A percentile compares a stretch with the other conserved stretches of the same genome.
phyloP scores from a whole-genome alignment of 2,113 vertebrate species.

The Sclerurus mexicanus region DNA sequence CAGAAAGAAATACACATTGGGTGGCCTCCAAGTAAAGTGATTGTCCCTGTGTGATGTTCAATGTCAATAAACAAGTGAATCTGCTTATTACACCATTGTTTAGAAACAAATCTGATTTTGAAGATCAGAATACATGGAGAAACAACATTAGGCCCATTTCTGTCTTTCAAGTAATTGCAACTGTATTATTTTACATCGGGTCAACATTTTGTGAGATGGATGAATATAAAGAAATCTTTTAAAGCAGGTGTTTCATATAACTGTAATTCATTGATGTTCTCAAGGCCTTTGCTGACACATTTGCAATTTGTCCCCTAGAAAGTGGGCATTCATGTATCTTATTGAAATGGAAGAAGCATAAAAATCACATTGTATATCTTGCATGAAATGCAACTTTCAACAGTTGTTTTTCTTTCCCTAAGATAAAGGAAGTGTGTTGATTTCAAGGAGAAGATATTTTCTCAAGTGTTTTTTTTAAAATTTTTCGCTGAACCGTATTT shows the following conservation, averaged over 20 bases:
- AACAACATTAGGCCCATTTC: neutral
- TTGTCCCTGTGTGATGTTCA: slow-evolving; percentile 8
- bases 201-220: neutral
- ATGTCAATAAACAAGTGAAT: slow-evolving; percentile 5
- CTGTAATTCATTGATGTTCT: neutral
- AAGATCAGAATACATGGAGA: neutral
- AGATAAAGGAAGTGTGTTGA: neutral
- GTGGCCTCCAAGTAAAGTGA: neutral
- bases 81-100: slow-evolving; percentile 3
- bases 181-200: neutral
- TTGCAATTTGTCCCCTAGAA: neutral
- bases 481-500: neutral
- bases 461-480: neutral
- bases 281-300: neutral
- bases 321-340: neutral
- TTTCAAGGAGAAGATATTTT: neutral
- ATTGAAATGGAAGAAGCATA: neutral
- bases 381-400: neutral
- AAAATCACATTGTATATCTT: neutral
- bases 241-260: neutral
- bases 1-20: slow-evolving; percentile 2
- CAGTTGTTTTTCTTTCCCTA: neutral
- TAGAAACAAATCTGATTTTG: neutral
- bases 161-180: neutral
- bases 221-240: neutral